Evolutionary conservation across 2,113 vertebrate genomes (phyloP).

Genomic region (Gallinago paraguaiae): DNA sequence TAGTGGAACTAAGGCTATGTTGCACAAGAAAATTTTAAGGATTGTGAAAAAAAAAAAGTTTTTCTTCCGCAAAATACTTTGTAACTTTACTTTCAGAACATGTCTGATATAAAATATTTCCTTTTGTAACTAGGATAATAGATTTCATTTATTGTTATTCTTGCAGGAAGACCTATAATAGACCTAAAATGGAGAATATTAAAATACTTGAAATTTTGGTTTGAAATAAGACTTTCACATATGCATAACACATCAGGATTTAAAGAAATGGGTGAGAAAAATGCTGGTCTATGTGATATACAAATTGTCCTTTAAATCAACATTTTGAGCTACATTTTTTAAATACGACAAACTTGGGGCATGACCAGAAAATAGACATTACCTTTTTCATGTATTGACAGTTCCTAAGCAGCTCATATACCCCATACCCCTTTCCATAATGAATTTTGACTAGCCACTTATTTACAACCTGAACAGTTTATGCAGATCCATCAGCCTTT

Average conservation of each 20-base stretch:
- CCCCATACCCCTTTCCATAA: not conserved
- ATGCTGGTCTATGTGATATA: not conserved
- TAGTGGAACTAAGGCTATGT: not conserved
- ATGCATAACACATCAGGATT: not conserved
- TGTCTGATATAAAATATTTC: not conserved
- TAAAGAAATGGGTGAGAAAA: not conserved
- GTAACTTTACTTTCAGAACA: not conserved
- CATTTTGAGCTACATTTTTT: not conserved
- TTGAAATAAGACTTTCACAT: not conserved
- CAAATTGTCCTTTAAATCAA: not conserved
- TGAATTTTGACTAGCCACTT: not conserved
- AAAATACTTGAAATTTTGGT: not conserved
- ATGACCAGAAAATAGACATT: not conserved
- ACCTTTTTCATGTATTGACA: rapidly evolving
- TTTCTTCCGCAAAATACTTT: not conserved
- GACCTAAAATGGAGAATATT: not conserved
- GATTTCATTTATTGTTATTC: not conserved
- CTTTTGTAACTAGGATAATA: not conserved
- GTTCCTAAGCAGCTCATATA: not conserved
- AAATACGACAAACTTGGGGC: not conserved
- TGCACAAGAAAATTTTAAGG: not conserved
- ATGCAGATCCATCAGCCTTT: not conserved
- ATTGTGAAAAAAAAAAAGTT: not conserved
- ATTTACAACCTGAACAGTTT: not conserved
- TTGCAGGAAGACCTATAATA: not conserved